Conservation (phyloP, 2,888 invertebrate species). For the Encarsia formosa region DNA sequence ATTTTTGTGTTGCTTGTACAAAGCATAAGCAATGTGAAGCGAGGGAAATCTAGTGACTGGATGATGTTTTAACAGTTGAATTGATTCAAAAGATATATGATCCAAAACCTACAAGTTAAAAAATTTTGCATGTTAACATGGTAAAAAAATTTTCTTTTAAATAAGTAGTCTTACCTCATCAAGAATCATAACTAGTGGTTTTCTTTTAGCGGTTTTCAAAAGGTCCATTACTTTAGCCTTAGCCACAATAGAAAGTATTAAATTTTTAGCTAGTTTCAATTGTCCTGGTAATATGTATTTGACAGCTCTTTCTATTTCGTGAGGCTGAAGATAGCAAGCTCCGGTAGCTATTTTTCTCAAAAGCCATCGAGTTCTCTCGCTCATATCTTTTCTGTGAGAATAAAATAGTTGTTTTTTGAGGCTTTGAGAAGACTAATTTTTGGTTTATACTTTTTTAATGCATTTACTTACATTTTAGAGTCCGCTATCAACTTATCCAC, state of each 20-base stretch:
- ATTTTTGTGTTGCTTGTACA: conserved; percentile 60
- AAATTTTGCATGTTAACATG: background rate
- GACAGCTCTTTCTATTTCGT: conserved; percentile 50
- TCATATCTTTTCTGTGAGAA: conserved; percentile 32
- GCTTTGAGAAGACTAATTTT: no score
- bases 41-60: conserved; percentile 74
- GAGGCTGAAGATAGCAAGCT: conserved; percentile 43
- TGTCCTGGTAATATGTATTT: conserved; percentile 45
- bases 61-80: conserved; percentile 62
- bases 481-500: conserved; percentile 55
- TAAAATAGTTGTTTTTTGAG: no score
- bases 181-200: conserved; percentile 65
- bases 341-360: conserved; percentile 51
- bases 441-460: no score
- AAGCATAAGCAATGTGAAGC: conserved; percentile 61
- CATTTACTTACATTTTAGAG: background rate
- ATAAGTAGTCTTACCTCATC: conserved; percentile 58
- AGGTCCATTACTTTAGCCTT: conserved; percentile 30
- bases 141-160: background rate
- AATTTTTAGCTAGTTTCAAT: conserved; percentile 39
- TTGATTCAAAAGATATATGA: conserved; percentile 75
- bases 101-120: conserved; percentile 54
- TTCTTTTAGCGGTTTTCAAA: conserved; percentile 53
- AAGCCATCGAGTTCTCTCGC: conserved; percentile 45
- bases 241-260: conserved; percentile 43